A percentile compares a stretch with the other conserved stretches of the same genome.
These are phyloP conservation scores for Alsophila aescularia DNA, from an alignment of 2,888 invertebrate genomes.

Conservation along the genomic window DNA sequence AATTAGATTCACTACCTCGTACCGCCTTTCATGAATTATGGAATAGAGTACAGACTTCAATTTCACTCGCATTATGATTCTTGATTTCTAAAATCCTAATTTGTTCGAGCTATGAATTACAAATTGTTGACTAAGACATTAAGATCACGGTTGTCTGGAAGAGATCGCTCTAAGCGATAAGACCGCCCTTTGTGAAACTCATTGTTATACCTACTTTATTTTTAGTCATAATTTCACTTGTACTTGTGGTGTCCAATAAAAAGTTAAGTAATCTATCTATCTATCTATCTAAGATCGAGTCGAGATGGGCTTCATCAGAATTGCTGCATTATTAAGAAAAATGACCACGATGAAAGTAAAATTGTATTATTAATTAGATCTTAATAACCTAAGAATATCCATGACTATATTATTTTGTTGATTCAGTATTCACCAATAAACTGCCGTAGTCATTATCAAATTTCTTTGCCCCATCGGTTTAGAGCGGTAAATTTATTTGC, in stretches of 20 bases:
- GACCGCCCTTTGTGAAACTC: too few species aligned
- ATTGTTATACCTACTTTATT: too few species aligned
- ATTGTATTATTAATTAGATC: too few species aligned
- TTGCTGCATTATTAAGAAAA: not conserved
- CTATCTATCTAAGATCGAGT: too few species aligned
- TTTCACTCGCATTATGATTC: slow-evolving; percentile 16
- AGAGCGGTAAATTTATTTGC: not conserved
- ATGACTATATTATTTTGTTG: too few species aligned
- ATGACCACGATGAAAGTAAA: not conserved
- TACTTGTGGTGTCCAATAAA: too few species aligned
- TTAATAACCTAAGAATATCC: too few species aligned
- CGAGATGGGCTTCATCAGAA: not conserved
- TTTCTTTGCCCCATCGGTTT: not conserved
- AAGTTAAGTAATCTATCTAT: too few species aligned
- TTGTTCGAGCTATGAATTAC: not conserved
- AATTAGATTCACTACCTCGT: slow-evolving; percentile 15
- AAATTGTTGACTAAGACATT: slow-evolving; percentile 4
- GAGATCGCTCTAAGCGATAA: too few species aligned
- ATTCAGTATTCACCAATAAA: not conserved
- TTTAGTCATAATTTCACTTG: too few species aligned
- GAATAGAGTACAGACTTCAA: slow-evolving; percentile 8
- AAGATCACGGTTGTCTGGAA: too few species aligned
- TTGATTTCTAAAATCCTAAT: not conserved
- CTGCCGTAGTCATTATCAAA: not conserved
- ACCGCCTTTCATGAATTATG: slow-evolving; percentile 19